Conservation (phyloP, 2,888 invertebrate species). For the Merodon equestris region DNA sequence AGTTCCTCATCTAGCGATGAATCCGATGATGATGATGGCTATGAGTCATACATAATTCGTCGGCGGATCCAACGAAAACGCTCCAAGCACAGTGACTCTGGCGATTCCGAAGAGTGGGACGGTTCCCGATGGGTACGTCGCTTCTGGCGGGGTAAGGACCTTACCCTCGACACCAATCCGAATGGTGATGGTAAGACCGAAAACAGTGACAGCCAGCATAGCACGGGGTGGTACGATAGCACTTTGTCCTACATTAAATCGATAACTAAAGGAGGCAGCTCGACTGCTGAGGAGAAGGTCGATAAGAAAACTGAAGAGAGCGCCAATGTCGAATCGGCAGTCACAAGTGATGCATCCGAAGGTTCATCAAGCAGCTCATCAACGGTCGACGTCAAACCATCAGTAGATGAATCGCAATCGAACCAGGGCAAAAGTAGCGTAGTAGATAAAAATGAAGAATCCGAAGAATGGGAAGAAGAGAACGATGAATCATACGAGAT, state of each 20-base stretch:
- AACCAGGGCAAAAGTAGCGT: not conserved
- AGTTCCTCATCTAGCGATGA: too few relatives aligned
- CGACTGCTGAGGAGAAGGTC: too few relatives aligned
- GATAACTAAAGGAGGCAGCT: too few relatives aligned
- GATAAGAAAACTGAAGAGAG: not conserved
- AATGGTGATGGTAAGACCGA: not conserved
- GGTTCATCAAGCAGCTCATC: not conserved
- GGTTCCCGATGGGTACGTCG: not conserved
- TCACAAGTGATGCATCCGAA: not conserved
- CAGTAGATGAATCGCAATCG: not conserved
- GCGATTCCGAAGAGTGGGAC: not conserved
- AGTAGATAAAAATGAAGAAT: not conserved
- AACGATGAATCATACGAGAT: constrained; percentile 38
- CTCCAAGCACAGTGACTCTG: not conserved
- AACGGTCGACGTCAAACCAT: too few relatives aligned
- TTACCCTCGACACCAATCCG: too few relatives aligned
- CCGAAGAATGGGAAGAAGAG: constrained; percentile 16
- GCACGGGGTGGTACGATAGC: not conserved
- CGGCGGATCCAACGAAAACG: not conserved
- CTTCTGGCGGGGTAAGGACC: not conserved
- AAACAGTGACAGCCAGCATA: not conserved
- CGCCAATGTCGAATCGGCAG: not conserved
- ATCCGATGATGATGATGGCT: not conserved
- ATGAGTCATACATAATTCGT: not conserved
- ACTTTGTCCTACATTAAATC: too few relatives aligned